Conservation (phyloP, 2,888 invertebrate genomes). For the Dioctria linearis region DNA sequence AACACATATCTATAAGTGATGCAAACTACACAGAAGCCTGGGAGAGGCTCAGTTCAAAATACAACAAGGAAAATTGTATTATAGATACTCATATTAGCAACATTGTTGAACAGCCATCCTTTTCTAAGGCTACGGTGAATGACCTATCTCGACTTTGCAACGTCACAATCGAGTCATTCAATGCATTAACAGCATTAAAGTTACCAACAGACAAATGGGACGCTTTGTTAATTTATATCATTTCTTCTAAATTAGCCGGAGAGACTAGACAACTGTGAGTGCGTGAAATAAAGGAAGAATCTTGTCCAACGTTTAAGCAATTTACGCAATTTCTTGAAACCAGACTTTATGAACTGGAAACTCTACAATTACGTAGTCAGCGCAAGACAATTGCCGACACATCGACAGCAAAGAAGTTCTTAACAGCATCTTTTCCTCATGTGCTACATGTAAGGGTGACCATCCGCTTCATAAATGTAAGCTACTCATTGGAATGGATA, state of each 20-base stretch:
- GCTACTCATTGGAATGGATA: not conserved
- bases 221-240: not conserved
- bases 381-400: not conserved
- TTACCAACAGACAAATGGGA: not conserved
- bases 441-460: not conserved
- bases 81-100: too few species aligned
- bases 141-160: not conserved
- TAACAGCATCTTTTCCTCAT: not conserved
- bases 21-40: too few species aligned
- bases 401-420: not conserved
- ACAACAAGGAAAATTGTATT: too few species aligned
- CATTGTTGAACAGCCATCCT: too few species aligned
- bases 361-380: not conserved
- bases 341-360: not conserved
- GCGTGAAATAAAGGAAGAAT: not conserved
- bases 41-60: too few species aligned
- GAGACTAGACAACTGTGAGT: not conserved
- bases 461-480: not conserved
- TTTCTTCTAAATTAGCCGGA: not conserved
- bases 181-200: not conserved
- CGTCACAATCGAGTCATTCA: not conserved
- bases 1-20: too few species aligned
- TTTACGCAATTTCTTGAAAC: not conserved
- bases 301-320: not conserved
- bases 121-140: not conserved